Conservation (phyloP, 2,113 vertebrate genomes). For the Dasyprocta punctata region DNA sequence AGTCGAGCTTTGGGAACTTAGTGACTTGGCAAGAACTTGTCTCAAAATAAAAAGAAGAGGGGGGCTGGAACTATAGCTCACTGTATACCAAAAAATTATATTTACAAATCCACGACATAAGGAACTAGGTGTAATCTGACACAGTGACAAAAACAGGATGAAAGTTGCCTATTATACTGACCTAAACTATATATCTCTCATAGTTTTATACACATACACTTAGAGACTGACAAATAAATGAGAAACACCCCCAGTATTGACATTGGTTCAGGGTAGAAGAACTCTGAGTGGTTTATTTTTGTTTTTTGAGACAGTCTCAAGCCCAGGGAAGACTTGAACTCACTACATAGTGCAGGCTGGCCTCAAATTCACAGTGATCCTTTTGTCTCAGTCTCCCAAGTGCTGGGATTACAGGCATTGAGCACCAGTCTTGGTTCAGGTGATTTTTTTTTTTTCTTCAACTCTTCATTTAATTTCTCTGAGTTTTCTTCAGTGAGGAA, state of each 20-base stretch:
- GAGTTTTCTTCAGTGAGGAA: slow-evolving; percentile 38
- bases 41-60: neutral
- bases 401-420: neutral
- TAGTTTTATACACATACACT: neutral
- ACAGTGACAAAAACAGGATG: neutral
- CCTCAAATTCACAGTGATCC: neutral
- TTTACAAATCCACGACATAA: neutral
- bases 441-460: neutral
- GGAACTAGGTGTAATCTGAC: neutral
- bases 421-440: neutral
- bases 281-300: neutral
- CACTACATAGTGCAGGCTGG: no score
- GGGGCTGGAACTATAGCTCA: neutral
- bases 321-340: neutral
- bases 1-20: neutral
- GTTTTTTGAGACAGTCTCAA: neutral
- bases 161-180: neutral
- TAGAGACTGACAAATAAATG: neutral
- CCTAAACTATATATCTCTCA: neutral
- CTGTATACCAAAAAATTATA: neutral
- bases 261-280: neutral
- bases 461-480: neutral
- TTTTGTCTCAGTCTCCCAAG: neutral
- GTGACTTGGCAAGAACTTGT: neutral
- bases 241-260: neutral